Percentiles rank a stretch among this genome's conserved stretches.
Evolutionary conservation across 2,797 vertebrate species (phyloP).

Genomic region (Adelosebastes latens): DNA sequence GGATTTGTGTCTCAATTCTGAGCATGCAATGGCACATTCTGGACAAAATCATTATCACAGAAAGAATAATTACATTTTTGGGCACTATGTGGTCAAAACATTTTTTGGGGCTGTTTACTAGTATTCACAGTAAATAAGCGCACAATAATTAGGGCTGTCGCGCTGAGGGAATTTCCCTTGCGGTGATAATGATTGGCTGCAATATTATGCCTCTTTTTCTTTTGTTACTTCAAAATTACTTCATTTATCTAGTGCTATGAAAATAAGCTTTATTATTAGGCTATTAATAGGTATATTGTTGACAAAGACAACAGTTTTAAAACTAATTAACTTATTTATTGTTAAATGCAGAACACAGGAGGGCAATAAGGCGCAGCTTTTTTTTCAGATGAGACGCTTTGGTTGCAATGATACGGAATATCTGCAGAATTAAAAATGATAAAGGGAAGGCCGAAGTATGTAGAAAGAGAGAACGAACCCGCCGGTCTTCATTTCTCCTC

Average conservation of each 20-base stretch:
- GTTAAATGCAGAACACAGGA: no score
- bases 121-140: not conserved
- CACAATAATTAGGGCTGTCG: not conserved
- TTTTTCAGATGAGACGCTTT: no score
- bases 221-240: not conserved
- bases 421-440: not conserved
- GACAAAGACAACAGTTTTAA: no score
- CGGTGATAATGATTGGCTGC: not conserved
- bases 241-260: no score
- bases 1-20: not conserved
- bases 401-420: no score
- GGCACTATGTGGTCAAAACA: not conserved
- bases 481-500: not conserved
- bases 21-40: not conserved
- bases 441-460: not conserved
- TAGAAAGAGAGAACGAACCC: not conserved
- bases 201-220: not conserved
- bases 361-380: no score
- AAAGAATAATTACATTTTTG: not conserved
- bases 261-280: not conserved
- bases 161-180: not conserved
- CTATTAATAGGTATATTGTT: not conserved
- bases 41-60: not conserved
- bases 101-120: not conserved
- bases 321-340: no score